Conservation (phyloP, 1,140 invertebrate genomes). For the Drosophila sturtevanti region DNA sequence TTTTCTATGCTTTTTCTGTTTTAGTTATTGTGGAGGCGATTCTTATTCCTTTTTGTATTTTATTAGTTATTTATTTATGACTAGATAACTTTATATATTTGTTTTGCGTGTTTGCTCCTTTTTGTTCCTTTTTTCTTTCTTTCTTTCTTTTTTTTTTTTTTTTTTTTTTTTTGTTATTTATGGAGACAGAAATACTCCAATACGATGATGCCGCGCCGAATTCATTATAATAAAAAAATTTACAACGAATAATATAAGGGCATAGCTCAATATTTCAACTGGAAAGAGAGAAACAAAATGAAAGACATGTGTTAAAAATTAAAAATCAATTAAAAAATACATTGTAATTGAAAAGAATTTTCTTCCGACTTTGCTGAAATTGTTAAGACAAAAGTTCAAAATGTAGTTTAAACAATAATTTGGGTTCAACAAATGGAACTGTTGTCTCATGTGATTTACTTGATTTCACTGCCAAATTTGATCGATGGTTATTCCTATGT, state of each 20-base stretch:
- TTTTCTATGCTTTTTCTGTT: neutral
- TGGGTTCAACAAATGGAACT: neutral
- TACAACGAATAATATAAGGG: constrained; percentile 63
- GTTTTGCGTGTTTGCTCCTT: constrained; percentile 26
- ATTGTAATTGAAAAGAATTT: neutral
- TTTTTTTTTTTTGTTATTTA: constrained; percentile 50
- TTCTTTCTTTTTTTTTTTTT: constrained; percentile 43
- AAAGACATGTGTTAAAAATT: neutral
- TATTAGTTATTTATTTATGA: constrained; percentile 7
- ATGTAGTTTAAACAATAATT: neutral
- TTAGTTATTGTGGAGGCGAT: neutral
- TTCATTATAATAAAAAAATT: constrained; percentile 78
- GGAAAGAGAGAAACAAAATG: neutral
- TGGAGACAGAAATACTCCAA: constrained; percentile 83
- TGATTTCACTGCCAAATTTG: too few species aligned
- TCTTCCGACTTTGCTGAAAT: neutral
- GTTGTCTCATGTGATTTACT: too few species aligned
- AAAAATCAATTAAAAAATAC: neutral
- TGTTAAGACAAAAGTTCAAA: neutral
- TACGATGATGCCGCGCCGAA: constrained; percentile 82
- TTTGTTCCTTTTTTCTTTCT: constrained; percentile 17
- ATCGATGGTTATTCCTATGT: too few species aligned
- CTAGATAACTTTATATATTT: constrained; percentile 8
- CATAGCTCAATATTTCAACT: constrained; percentile 42
- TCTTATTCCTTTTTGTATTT: neutral